Base-by-base conservation (phyloP, 92 coral and sea anemone species). In the Epizoanthus scotinus region DNA sequence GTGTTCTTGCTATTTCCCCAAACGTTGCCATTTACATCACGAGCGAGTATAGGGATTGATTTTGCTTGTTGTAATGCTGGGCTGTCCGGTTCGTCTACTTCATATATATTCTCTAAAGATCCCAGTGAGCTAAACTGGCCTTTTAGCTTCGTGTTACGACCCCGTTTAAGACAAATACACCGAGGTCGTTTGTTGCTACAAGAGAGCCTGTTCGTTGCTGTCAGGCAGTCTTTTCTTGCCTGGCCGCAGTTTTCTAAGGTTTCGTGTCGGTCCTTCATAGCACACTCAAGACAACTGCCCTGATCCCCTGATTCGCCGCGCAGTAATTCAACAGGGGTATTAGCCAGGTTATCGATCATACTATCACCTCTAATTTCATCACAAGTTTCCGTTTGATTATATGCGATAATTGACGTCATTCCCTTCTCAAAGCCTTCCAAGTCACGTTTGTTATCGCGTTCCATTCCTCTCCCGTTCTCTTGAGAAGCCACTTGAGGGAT, bases 81-180 rank as follows among this genome's bases (percentile, higher is more conserved):
- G 25, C 29, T 75, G 8, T 59, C 68, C 14, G 63, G 38, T 38
- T 75, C 81, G 17, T 75, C 81, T 29, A 36, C 63, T 75, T 75
- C 81, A 3, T 25, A 75, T 36, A 75, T 75, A 20, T 75, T 75
- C 18, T 75, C 81, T 67, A 75, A 60, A 36, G 81, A 75, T 8
- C 24, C 42, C 28, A 75, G 53, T 14, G 81, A 75, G 55, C 38
- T 19, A 59, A 75, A 75, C 15, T 75, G 50, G 6, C 24, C 21
- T 22, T 75, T 75, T n/a, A 75, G 56, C 18, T 59, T 59, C 24
- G 68, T 59, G 20, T 58, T 58, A 36, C 81, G 81, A 38, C 81
- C 56, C 15, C 81, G 69, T 68, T 68, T 68, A 68, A 68, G 19
- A 20, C 73, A 68, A 68, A 31, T 25, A 34, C 73, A 68, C 28